A percentile compares a stretch with the other conserved stretches of the same genome.
phyloP scores from a whole-genome alignment of 1,140 invertebrate species.

The Cydia splendana region DNA sequence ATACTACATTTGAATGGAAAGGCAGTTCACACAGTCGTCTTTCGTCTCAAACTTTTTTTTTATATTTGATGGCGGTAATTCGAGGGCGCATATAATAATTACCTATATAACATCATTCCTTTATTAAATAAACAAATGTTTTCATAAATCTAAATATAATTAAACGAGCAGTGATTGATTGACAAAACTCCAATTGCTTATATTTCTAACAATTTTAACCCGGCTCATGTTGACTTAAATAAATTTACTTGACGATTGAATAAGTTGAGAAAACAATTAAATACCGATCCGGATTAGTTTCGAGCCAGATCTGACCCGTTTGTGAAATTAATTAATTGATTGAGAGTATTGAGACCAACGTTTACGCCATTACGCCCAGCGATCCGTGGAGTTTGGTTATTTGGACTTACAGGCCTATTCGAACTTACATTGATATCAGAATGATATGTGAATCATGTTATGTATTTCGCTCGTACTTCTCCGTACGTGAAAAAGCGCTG shows the following conservation, averaged over 20 bases:
- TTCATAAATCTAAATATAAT: not conserved
- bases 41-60: no score
- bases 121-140: not conserved
- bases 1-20: no score
- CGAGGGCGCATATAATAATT: no score
- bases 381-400: not conserved
- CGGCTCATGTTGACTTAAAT: constrained; percentile 4
- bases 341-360: constrained; percentile 6
- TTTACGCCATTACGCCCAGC: not conserved
- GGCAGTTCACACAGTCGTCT: no score
- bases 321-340: constrained; percentile 30
- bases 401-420: not conserved
- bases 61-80: no score
- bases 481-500: no score
- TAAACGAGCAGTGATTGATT: not conserved
- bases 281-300: constrained; percentile 21
- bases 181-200: not conserved
- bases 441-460: no score
- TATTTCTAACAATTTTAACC: not conserved
- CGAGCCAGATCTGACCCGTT: constrained; percentile 17
- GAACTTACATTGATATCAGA: no score
- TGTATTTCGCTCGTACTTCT: no score
- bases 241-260: not conserved
- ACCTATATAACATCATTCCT: not conserved
- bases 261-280: constrained; percentile 17